Percentiles rank a stretch among this genome's conserved stretches.
Evolutionary conservation across 2,888 invertebrate species (phyloP).

Genomic region (Agriotes lineatus): DNA sequence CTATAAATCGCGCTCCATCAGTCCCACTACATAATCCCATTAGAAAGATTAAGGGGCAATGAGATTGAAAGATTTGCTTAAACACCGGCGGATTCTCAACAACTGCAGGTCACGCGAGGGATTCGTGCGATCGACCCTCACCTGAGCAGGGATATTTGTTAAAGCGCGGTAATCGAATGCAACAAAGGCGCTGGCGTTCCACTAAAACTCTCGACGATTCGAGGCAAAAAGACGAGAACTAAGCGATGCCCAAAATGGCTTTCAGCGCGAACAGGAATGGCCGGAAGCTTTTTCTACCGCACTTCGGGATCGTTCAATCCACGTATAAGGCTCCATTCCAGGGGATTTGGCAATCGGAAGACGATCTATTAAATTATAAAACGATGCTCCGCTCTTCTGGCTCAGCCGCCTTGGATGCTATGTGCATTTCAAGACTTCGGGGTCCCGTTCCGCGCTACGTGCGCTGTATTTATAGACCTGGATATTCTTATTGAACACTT

Average conservation of each 20-base stretch:
- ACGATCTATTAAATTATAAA: conserved; percentile 30
- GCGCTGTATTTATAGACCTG: conserved; percentile 13
- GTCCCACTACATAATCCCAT: conserved; percentile 17
- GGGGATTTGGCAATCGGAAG: conserved; percentile 23
- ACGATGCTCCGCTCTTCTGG: conserved; percentile 19
- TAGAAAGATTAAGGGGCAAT: conserved; percentile 23
- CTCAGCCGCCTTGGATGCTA: conserved; percentile 7
- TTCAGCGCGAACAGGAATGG: no score
- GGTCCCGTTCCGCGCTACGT: conserved; percentile 1
- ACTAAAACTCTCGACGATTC: no score
- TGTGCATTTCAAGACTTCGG: conserved; percentile 14
- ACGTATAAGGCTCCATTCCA: conserved; percentile 14
- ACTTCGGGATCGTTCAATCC: conserved; percentile 1
- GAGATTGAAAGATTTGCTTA: conserved; percentile 26
- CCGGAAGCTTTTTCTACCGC: neutral
- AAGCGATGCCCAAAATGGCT: no score
- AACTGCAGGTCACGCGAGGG: conserved; percentile 9
- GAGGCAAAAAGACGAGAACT: no score
- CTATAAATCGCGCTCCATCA: conserved; percentile 5
- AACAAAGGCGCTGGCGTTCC: neutral
- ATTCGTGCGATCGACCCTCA: neutral
- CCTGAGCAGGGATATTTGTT: neutral
- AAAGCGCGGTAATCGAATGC: no score
- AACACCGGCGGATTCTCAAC: conserved; percentile 13
- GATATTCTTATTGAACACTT: conserved; percentile 1